A percentile compares a stretch with the other conserved stretches of the same genome.
Evolutionary conservation across 2,113 vertebrate species (phyloP).

Genomic region (Tauraco erythrolophus): DNA sequence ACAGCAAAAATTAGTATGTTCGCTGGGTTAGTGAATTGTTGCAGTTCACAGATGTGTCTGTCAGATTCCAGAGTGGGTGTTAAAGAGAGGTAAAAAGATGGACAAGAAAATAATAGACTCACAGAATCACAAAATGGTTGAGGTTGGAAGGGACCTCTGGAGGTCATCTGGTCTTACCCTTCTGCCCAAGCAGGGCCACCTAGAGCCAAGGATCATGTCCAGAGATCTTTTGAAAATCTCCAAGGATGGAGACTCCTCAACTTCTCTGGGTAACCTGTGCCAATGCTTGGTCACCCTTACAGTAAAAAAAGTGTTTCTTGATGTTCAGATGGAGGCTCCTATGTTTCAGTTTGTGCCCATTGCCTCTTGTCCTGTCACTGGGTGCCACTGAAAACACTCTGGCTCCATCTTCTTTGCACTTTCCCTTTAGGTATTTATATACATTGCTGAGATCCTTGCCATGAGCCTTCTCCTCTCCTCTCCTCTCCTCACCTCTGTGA

Average conservation of each 20-base stretch:
- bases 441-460: neutral
- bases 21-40: neutral
- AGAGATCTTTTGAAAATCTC: neutral
- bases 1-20: neutral
- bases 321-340: neutral
- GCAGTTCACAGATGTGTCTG: neutral
- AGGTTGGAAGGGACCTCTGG: neutral
- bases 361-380: neutral
- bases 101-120: neutral
- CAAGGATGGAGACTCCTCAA: neutral
- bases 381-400: neutral
- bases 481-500: no score
- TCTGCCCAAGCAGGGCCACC: neutral
- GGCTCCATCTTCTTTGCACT: neutral
- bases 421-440: neutral
- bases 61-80: neutral
- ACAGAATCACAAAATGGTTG: neutral
- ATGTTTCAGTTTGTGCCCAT: neutral
- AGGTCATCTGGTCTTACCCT: neutral
- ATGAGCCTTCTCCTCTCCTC: neutral
- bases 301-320: neutral
- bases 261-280: neutral
- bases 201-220: neutral
- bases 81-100: neutral
- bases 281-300: accelerated